phyloP scores from a whole-genome alignment of 2,113 vertebrate species.

The Brachyhypopomus occidentalis region DNA sequence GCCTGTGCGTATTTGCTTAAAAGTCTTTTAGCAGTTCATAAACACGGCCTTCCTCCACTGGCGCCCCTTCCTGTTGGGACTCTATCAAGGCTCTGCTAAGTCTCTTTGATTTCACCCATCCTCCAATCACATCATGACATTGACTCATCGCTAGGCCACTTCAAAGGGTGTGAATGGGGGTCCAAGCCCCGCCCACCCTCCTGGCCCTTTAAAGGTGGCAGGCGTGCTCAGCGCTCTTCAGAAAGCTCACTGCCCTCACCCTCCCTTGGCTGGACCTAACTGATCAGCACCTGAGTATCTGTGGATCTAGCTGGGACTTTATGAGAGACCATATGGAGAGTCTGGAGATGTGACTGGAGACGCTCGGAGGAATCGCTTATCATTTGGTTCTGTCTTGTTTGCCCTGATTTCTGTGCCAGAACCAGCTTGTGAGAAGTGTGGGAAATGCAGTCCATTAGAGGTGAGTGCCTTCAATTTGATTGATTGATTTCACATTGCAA shows the following conservation, averaged over 20 bases:
- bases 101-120: constrained; percentile 85
- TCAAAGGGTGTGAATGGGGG: constrained; percentile 82
- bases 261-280: constrained; percentile 58
- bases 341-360: constrained; percentile 5
- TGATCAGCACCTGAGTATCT: not conserved
- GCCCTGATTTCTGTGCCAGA: not conserved
- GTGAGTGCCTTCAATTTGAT: constrained; percentile 58
- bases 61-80: constrained; percentile 81
- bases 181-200: constrained; percentile 78
- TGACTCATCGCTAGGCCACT: constrained; percentile 85
- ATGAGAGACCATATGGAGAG: constrained; percentile 27
- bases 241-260: constrained; percentile 51
- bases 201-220: constrained; percentile 78
- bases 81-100: constrained; percentile 89
- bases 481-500: not conserved
- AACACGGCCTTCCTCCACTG: constrained; percentile 80
- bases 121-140: constrained; percentile 77
- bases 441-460: constrained; percentile 76
- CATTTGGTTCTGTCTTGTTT: not conserved
- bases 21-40: constrained; percentile 85
- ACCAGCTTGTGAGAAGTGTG: constrained; percentile 17
- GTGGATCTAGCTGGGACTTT: constrained; percentile 34
- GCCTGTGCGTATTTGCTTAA: constrained; percentile 80
- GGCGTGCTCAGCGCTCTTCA: constrained; percentile 60
- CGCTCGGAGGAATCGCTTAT: not conserved